phyloP scores from a whole-genome alignment of 2,797 vertebrate genomes.

The Alcedo quadribrachys region DNA sequence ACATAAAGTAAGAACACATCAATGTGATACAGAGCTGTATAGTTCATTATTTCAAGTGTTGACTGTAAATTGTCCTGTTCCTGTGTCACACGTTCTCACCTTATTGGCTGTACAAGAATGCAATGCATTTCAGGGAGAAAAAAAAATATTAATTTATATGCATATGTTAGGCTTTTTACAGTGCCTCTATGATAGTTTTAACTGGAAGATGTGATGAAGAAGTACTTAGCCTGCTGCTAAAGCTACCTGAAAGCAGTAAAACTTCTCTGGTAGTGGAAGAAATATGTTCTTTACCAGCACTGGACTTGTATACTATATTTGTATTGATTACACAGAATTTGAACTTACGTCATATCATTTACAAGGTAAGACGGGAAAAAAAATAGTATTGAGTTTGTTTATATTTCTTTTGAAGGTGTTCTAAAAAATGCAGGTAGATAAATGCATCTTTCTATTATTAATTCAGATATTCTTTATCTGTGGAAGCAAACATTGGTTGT shows the following conservation, averaged over 20 bases:
- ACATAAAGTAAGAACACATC: not conserved
- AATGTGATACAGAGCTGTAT: not conserved
- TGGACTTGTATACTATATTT: slow-evolving; percentile 26
- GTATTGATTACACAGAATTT: slow-evolving; percentile 56
- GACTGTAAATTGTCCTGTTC: not conserved
- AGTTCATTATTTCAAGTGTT: not conserved
- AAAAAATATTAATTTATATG: not conserved
- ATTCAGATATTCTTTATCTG: not conserved
- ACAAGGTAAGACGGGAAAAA: slow-evolving; percentile 56
- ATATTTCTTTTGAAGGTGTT: not conserved
- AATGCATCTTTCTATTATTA: not conserved
- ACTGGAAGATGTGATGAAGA: slow-evolving; percentile 69
- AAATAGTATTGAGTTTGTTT: not conserved
- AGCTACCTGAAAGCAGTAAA: slow-evolving; percentile 14
- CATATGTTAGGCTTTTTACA: slow-evolving; percentile 43
- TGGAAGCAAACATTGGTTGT: not conserved
- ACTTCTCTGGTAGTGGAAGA: slow-evolving; percentile 27
- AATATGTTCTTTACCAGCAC: slow-evolving; percentile 64
- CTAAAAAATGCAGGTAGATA: not conserved
- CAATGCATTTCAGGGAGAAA: not conserved
- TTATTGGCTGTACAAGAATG: not conserved
- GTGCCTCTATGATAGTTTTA: slow-evolving; percentile 17
- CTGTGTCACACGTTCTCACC: not conserved
- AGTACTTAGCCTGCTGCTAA: slow-evolving; percentile 58
- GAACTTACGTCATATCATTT: slow-evolving; percentile 62